Conservation (phyloP, 1,140 invertebrate species). For the Pinna nobilis region DNA sequence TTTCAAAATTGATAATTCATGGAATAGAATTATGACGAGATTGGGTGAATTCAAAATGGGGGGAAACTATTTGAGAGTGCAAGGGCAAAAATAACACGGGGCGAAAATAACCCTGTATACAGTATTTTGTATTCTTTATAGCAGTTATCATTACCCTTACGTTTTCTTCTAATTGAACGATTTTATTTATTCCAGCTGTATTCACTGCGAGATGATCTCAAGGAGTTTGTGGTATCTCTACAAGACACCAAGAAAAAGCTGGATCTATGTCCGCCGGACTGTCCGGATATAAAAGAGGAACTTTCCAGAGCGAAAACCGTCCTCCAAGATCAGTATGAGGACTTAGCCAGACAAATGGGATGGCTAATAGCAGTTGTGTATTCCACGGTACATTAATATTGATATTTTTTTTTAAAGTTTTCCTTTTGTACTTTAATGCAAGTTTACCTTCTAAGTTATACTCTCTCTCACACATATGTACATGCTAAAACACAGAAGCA, state of each 20-base stretch:
- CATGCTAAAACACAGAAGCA: too few relatives aligned
- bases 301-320: constrained; percentile 75
- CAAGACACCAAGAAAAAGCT: constrained; percentile 76
- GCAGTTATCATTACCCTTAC: neutral
- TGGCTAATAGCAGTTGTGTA: constrained; percentile 81
- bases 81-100: too few relatives aligned
- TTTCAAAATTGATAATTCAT: too few relatives aligned
- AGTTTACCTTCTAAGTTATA: neutral
- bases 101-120: too few relatives aligned
- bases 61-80: too few relatives aligned
- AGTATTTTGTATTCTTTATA: neutral
- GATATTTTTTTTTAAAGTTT: neutral
- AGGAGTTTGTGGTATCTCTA: constrained; percentile 78
- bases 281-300: constrained; percentile 73
- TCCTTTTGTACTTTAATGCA: neutral
- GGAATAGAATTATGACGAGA: too few relatives aligned
- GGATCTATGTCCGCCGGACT: constrained; percentile 58
- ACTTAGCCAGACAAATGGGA: constrained; percentile 80
- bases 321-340: constrained; percentile 78
- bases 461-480: too few relatives aligned
- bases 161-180: neutral
- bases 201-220: constrained; percentile 78
- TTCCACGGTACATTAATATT: constrained; percentile 70
- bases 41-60: too few relatives aligned
- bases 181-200: constrained; percentile 69